Evolutionary conservation across 2,113 vertebrate genomes (phyloP).

Genomic region (Toxotes chatareus): DNA sequence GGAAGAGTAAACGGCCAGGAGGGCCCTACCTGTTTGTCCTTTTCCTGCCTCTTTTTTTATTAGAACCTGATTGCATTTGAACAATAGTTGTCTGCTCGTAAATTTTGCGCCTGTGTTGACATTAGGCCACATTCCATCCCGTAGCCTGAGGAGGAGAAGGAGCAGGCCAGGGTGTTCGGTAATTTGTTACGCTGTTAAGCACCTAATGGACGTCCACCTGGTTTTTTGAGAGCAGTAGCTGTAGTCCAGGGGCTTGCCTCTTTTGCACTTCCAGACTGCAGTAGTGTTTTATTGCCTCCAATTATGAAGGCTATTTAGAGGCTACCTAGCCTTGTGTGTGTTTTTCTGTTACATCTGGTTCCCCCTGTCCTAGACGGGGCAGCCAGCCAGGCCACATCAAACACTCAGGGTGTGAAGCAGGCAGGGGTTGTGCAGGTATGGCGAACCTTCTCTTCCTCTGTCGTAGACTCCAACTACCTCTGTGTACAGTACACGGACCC

Average conservation of each 20-base stretch:
- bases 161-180: constrained; percentile 73
- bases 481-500: not conserved
- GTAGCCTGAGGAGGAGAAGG: constrained; percentile 74
- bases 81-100: constrained; percentile 79
- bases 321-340: constrained; percentile 77
- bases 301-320: constrained; percentile 83
- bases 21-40: constrained; percentile 70
- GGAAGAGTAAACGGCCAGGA: constrained; percentile 73
- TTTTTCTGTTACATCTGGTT: constrained; percentile 79
- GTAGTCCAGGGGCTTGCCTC: constrained; percentile 66
- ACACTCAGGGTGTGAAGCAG: constrained; percentile 60
- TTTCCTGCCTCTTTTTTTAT: constrained; percentile 71
- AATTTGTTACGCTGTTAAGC: constrained; percentile 86
- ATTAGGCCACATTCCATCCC: constrained; percentile 77
- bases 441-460: constrained; percentile 31
- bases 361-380: constrained; percentile 53
- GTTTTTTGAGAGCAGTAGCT: constrained; percentile 76
- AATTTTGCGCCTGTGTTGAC: constrained; percentile 82
- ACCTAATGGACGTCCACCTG: constrained; percentile 82
- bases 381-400: constrained; percentile 76
- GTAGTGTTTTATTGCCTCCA: constrained; percentile 82
- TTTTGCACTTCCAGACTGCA: constrained; percentile 80
- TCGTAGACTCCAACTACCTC: constrained; percentile 27
- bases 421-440: constrained; percentile 59
- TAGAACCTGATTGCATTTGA: constrained; percentile 80